phyloP scores from a whole-genome alignment of 2,113 vertebrate genomes.

The Chrysochloris asiatica region DNA sequence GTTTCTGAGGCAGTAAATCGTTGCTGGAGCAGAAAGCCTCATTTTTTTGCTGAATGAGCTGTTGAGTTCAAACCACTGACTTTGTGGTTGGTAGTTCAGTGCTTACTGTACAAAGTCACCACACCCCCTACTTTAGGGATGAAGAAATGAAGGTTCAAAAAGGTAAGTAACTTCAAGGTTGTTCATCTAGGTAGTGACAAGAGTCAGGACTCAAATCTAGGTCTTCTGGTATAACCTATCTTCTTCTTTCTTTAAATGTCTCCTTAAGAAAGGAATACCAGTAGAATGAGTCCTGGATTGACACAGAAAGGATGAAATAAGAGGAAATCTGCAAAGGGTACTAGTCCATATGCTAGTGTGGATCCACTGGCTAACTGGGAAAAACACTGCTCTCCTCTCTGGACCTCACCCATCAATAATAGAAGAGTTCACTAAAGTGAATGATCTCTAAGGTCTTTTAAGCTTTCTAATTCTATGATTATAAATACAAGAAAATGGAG shows the following conservation, averaged over 20 bases:
- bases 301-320: not conserved
- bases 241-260: not conserved
- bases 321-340: not conserved
- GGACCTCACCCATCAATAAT: not conserved
- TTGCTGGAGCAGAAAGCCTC: no score
- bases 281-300: not conserved
- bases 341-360: not conserved
- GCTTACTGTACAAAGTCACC: no score
- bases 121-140: no score
- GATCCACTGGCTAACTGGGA: not conserved
- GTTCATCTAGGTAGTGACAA: no score
- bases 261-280: not conserved
- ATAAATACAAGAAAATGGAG: slow-evolving; percentile 20
- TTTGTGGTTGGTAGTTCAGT: no score
- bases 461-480: slow-evolving; percentile 14
- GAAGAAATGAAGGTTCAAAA: not conserved
- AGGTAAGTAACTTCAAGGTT: not conserved
- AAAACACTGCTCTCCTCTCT: slow-evolving; percentile 9
- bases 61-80: no score
- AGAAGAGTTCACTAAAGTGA: not conserved
- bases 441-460: slow-evolving; percentile 29
- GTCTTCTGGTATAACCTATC: no score
- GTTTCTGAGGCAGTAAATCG: no score
- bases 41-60: no score
- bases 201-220: no score